Evolutionary conservation across 2,113 vertebrate species (phyloP).

Genomic region (Hemicordylus capensis): DNA sequence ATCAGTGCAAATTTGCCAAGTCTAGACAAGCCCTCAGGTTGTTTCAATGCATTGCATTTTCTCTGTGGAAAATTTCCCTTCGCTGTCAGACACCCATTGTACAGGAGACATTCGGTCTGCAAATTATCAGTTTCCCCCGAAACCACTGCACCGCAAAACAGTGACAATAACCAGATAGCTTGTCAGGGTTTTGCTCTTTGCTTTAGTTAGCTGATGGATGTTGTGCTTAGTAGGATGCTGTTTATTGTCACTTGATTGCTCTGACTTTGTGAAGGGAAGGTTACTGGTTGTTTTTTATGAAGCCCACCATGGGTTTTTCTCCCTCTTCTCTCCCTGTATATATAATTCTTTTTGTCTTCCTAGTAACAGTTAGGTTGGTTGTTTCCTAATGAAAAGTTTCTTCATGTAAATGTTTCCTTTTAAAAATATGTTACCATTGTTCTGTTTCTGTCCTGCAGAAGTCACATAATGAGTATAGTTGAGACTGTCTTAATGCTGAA

Average conservation of each 20-base stretch:
- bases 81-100: constrained; percentile 4
- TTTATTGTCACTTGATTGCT: constrained; percentile 2
- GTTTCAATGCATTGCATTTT: constrained; percentile 5
- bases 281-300: neutral
- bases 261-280: neutral
- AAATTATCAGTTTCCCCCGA: neutral
- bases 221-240: neutral
- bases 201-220: constrained; percentile 18
- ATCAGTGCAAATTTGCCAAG: neutral
- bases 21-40: neutral
- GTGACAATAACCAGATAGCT: constrained; percentile 5
- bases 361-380: neutral
- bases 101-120: constrained; percentile 14
- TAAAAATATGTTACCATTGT: neutral
- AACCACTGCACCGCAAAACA: neutral
- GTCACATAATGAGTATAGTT: neutral
- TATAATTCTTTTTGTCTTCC: neutral
- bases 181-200: neutral
- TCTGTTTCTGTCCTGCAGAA: neutral
- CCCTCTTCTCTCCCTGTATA: neutral
- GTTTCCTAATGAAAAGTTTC: neutral
- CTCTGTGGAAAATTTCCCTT: constrained; percentile 6
- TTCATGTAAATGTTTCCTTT: neutral
- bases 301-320: constrained; percentile 9
- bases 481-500: neutral